Evolutionary conservation across 2,113 vertebrate genomes (phyloP), one percentile per base, ranked within the genome.

Genomic region (Callipepla californica): DNA sequence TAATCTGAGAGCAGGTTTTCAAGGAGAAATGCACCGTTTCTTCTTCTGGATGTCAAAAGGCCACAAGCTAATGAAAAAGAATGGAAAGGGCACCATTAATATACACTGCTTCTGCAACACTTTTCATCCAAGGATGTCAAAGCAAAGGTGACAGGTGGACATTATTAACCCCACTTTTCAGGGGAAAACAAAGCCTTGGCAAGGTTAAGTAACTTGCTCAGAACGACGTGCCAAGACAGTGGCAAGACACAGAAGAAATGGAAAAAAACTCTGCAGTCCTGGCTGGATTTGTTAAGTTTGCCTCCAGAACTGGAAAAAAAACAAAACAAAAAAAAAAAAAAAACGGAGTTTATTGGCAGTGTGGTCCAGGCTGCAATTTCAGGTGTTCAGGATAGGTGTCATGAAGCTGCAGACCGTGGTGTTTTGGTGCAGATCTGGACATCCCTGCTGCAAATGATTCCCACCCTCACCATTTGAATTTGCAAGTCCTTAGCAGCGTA

Each of bases 141-240:
- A 84, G 89, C 65, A 51, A 79, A 50, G 86, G 53, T 88, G 80
- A 95, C 11, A 1, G 86, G 88, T 81, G 72, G 74, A 88, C 83
- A 94, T 75, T 73, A 92, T 93, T 94, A 96, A 93, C 86, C 95
- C 85, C 94, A 79, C 90, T 92, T 95, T 91, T 58, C 74, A 85
- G 62, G 50, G 44, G 83, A 96, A 92, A 89, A 78, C 76, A 75
- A 80, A 92, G 66, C 53, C 74, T 86, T 42, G 36, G 66, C n/a
- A 84, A 87, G 92, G 87, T 92, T 93, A 96, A 95, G 62, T 92
- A 89, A 93, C 86, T 95, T 89, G 86, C 62, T 70, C 84, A 76
- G 85, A 82, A 36, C 77, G 36, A 15, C 3, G 2, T 47, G 70
- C 65, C 28, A 44, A 55, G 67, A 51, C 57, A 50, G 65, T 82